phyloP scores from a whole-genome alignment of 2,888 invertebrate genomes.

The Dorcus hopei region DNA sequence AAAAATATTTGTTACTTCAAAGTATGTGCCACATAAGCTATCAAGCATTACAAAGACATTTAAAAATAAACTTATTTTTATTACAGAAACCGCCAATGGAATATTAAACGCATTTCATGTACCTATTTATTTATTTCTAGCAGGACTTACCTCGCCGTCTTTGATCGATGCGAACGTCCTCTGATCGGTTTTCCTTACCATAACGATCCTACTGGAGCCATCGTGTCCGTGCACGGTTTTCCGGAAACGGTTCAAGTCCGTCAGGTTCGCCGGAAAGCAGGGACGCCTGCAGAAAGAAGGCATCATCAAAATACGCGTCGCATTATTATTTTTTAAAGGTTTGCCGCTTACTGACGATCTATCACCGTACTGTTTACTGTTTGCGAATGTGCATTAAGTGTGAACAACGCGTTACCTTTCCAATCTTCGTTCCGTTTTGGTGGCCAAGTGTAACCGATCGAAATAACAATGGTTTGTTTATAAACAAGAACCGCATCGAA shows the following conservation, averaged over 20 bases:
- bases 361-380: background rate
- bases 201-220: conserved; percentile 60
- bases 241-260: conserved; percentile 44
- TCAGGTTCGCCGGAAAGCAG: conserved; percentile 43
- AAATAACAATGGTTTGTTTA: conserved; percentile 6
- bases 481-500: background rate
- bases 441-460: conserved; percentile 46
- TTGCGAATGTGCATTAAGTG: background rate
- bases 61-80: too few species aligned
- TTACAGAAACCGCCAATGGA: too few species aligned
- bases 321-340: too few species aligned
- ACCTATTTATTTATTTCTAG: too few species aligned
- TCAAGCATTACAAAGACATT: too few species aligned
- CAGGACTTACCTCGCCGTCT: conserved; percentile 52
- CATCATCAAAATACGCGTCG: too few species aligned
- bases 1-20: too few species aligned
- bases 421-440: conserved; percentile 46
- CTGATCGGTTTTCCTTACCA: conserved; percentile 67
- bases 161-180: conserved; percentile 60
- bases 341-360: too few species aligned
- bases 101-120: too few species aligned
- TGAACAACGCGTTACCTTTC: conserved; percentile 33
- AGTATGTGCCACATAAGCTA: too few species aligned
- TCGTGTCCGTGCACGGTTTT: conserved; percentile 50
- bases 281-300: conserved; percentile 39